Conservation (phyloP, 2,797 vertebrate genomes). For the Lophotriccus pileatus region DNA sequence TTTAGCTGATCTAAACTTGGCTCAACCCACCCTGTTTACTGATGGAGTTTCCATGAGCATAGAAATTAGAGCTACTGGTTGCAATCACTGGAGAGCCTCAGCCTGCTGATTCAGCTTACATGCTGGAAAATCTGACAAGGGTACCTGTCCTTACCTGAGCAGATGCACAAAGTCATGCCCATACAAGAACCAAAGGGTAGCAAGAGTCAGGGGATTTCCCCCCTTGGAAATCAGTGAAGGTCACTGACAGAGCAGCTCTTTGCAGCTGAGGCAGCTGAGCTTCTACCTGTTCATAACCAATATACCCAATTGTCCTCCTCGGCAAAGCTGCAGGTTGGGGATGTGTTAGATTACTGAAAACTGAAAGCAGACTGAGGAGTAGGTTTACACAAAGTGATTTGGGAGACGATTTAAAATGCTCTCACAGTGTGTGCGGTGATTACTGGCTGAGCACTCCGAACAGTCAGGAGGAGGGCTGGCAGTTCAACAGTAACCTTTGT, state of each 20-base stretch:
- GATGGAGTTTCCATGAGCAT: not conserved
- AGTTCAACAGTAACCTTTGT: not conserved
- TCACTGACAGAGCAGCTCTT: not conserved
- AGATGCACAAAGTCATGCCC: not conserved
- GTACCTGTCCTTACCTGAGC: not conserved
- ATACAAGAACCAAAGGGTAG: not conserved
- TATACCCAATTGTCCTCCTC: not conserved
- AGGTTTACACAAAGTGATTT: not conserved
- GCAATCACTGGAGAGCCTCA: not conserved
- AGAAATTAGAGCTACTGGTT: constrained; percentile 2
- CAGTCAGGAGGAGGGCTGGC: not conserved
- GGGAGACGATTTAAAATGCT: not conserved
- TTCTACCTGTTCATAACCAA: not conserved
- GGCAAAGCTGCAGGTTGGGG: not conserved
- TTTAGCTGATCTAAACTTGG: constrained; percentile 48
- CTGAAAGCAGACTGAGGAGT: not conserved
- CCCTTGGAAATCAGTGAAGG: not conserved
- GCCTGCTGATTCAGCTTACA: not conserved
- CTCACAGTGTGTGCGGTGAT: not conserved
- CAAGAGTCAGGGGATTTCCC: not conserved
- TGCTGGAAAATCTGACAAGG: not conserved
- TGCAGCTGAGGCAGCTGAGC: not conserved
- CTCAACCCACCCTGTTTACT: constrained; percentile 48
- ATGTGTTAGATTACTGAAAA: not conserved
- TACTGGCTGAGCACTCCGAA: not conserved